Evolutionary conservation across 2,113 vertebrate species (phyloP).

Genomic region (Xiphophorus hellerii): DNA sequence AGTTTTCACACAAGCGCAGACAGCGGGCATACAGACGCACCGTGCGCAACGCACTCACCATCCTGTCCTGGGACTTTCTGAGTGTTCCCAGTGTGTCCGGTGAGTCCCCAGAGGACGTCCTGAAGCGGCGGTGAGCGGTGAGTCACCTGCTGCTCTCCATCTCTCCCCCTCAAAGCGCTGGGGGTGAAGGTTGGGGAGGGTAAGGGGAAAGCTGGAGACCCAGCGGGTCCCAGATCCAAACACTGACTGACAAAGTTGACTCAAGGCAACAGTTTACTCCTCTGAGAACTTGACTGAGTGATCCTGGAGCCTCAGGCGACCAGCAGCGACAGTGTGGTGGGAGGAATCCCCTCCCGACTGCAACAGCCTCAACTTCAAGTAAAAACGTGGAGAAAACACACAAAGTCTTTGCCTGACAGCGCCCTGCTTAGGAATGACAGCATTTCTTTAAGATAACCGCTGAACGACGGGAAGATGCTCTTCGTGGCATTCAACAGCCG

Average conservation of each 20-base stretch:
- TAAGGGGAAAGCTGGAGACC: background rate
- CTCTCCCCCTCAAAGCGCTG: conserved; percentile 34
- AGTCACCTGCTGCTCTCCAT: conserved; percentile 75
- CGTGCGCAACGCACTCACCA: conserved; percentile 64
- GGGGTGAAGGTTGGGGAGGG: background rate
- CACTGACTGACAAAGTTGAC: conserved; percentile 63
- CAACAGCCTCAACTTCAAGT: too few species aligned
- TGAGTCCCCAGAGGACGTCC: conserved; percentile 36
- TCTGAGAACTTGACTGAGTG: conserved; percentile 14
- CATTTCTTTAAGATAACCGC: too few species aligned
- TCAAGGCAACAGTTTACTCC: conserved; percentile 8
- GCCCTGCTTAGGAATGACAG: too few species aligned
- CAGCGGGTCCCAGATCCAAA: conserved; percentile 20
- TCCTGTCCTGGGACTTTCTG: conserved; percentile 48
- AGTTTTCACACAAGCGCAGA: background rate
- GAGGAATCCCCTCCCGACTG: too few species aligned
- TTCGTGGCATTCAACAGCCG: conserved; percentile 50
- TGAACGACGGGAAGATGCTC: too few species aligned
- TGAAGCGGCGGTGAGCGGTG: conserved; percentile 11
- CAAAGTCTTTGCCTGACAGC: too few species aligned
- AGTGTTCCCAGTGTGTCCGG: conserved; percentile 12
- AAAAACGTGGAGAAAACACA: too few species aligned
- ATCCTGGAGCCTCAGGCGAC: background rate
- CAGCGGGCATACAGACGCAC: conserved; percentile 14
- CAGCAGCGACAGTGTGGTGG: too few species aligned